Evolutionary conservation across 2,113 vertebrate species (phyloP).

Genomic region (Eclectus roratus): DNA sequence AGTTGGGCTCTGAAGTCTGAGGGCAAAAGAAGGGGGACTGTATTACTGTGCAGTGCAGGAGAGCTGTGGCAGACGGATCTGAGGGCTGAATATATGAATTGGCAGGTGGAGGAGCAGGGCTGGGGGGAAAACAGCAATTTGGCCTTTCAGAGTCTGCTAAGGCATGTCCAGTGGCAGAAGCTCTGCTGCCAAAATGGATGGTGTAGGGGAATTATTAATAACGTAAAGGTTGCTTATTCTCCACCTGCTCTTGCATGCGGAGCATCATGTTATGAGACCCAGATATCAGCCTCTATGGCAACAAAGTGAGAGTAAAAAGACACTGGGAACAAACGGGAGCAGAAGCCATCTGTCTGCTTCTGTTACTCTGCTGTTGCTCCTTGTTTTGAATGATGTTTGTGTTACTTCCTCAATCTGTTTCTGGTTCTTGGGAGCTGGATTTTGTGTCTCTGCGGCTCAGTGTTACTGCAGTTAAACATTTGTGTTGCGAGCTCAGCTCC

Average conservation of each 20-base stretch:
- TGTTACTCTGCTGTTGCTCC: conserved; percentile 16
- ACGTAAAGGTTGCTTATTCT: neutral
- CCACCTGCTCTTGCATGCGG: neutral
- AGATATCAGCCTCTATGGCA: conserved; percentile 35
- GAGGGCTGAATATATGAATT: neutral
- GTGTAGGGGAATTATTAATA: neutral
- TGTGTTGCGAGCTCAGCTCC: neutral
- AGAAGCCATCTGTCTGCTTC: conserved; percentile 55
- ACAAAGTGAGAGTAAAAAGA: conserved; percentile 38
- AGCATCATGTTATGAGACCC: neutral
- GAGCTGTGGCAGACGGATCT: neutral
- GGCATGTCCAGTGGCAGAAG: neutral
- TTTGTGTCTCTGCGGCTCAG: neutral
- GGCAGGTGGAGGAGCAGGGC: neutral
- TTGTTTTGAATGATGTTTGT: conserved; percentile 31
- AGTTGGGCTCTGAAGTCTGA: neutral
- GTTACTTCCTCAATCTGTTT: conserved; percentile 61
- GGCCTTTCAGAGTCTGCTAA: neutral
- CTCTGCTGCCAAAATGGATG: neutral
- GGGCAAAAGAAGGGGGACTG: neutral
- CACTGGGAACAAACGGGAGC: neutral
- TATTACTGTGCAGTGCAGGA: neutral
- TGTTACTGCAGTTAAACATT: neutral
- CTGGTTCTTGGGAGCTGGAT: conserved; percentile 36
- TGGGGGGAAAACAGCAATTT: neutral